phyloP scores from a whole-genome alignment of 2,888 invertebrate genomes.

The Dasypolia templi region DNA sequence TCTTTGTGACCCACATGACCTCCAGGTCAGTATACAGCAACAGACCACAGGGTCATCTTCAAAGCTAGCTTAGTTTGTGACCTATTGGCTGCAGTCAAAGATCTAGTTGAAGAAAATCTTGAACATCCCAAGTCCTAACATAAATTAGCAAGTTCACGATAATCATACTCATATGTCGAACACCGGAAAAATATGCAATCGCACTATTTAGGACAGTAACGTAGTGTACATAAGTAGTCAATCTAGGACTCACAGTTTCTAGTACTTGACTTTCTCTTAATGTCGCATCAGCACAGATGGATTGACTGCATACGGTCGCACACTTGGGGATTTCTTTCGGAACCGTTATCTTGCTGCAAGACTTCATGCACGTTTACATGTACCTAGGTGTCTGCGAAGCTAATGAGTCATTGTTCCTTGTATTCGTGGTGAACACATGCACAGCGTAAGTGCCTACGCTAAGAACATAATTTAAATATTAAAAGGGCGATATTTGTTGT shows the following conservation, averaged over 20 bases:
- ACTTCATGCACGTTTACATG: slow-evolving; percentile 31
- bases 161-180: neutral
- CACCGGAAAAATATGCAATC: slow-evolving; percentile 20
- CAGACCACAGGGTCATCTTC: neutral
- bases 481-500: neutral
- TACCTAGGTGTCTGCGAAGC: neutral
- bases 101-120: slow-evolving; percentile 4
- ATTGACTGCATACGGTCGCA: slow-evolving; percentile 41
- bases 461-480: neutral
- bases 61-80: neutral
- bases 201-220: slow-evolving; percentile 43
- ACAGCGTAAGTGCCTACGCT: neutral
- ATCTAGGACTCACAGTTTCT: slow-evolving; percentile 76
- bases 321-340: slow-evolving; percentile 41
- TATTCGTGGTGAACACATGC: slow-evolving; percentile 7
- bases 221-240: slow-evolving; percentile 62
- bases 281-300: slow-evolving; percentile 62
- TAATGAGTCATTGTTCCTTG: slow-evolving; percentile 15
- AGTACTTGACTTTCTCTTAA: slow-evolving; percentile 78
- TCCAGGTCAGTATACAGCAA: neutral
- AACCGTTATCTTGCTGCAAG: slow-evolving; percentile 49
- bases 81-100: neutral
- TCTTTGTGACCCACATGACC: neutral
- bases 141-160: slow-evolving; percentile 6
- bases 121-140: neutral